Conservation (phyloP, 2,888 invertebrate genomes). For the Leptinotarsa juncta region DNA sequence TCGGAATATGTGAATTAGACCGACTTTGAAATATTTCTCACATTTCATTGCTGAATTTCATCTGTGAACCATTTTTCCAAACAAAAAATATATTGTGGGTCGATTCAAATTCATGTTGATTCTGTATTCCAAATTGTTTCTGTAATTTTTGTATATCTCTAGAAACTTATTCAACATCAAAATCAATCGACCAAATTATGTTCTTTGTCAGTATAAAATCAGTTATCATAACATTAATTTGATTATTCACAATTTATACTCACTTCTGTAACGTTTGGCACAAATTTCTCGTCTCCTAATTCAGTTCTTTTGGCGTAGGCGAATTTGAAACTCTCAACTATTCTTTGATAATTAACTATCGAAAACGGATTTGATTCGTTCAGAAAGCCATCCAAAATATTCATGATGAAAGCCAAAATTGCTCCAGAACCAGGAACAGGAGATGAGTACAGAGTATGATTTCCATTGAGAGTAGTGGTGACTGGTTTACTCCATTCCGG, state of each 20-base stretch:
- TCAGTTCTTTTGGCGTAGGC: slow-evolving; percentile 87
- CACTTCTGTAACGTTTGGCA: slow-evolving; percentile 49
- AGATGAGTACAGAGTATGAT: slow-evolving; percentile 77
- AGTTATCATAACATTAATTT: background rate
- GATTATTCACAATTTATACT: background rate
- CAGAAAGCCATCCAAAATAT: slow-evolving; percentile 74
- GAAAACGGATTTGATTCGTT: slow-evolving; percentile 54
- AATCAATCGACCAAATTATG: too few relatives aligned
- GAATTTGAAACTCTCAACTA: slow-evolving; percentile 91
- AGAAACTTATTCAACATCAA: too few relatives aligned
- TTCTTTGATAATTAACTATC: slow-evolving; percentile 77
- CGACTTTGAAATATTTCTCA: too few relatives aligned
- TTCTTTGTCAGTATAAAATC: too few relatives aligned
- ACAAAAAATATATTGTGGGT: too few relatives aligned
- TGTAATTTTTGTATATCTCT: too few relatives aligned
- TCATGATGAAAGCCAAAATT: slow-evolving; percentile 83
- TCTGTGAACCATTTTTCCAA: too few relatives aligned
- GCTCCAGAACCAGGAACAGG: slow-evolving; percentile 88
- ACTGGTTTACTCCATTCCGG: slow-evolving; percentile 76
- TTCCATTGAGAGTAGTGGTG: slow-evolving; percentile 69
- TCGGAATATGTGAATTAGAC: too few relatives aligned
- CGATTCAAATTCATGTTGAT: too few relatives aligned
- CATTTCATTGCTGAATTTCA: too few relatives aligned
- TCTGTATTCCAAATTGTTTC: too few relatives aligned
- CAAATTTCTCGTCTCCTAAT: slow-evolving; percentile 80